phyloP scores from a whole-genome alignment of 2,113 vertebrate species.

The Prionailurus viverrinus region DNA sequence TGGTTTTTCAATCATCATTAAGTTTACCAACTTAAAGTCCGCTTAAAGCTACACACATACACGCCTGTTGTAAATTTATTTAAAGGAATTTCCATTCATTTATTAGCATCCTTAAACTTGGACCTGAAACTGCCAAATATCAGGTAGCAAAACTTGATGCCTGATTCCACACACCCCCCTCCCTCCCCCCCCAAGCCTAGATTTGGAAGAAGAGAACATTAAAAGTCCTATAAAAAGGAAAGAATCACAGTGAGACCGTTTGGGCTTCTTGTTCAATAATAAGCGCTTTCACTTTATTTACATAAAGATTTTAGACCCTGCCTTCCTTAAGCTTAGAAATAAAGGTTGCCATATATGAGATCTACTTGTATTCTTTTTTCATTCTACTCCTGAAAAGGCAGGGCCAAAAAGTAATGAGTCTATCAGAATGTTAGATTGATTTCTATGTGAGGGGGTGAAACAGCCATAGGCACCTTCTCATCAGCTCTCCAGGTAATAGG shows the following conservation, averaged over 20 bases:
- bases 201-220: constrained; percentile 23
- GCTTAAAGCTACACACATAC: not conserved
- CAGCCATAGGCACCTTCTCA: not conserved
- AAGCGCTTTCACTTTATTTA: not conserved
- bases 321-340: constrained; percentile 70
- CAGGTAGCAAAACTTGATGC: not conserved
- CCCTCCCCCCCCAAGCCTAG: not conserved
- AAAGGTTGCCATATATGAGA: constrained; percentile 71
- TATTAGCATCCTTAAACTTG: not conserved
- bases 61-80: not conserved
- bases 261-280: not conserved
- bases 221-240: not conserved
- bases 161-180: rapidly evolving
- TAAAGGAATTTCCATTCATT: not conserved
- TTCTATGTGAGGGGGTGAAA: constrained; percentile 56
- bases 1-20: not conserved
- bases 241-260: not conserved
- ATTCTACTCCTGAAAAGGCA: constrained; percentile 60
- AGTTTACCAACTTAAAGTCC: not conserved
- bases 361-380: not conserved
- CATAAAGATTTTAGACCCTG: constrained; percentile 19
- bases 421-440: constrained; percentile 56
- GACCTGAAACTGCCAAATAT: not conserved
- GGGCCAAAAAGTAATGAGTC: constrained; percentile 41
- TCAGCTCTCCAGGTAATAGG: not conserved